Base-by-base conservation (phyloP, 1,140 invertebrate genomes). In the Mamestra configurata region DNA sequence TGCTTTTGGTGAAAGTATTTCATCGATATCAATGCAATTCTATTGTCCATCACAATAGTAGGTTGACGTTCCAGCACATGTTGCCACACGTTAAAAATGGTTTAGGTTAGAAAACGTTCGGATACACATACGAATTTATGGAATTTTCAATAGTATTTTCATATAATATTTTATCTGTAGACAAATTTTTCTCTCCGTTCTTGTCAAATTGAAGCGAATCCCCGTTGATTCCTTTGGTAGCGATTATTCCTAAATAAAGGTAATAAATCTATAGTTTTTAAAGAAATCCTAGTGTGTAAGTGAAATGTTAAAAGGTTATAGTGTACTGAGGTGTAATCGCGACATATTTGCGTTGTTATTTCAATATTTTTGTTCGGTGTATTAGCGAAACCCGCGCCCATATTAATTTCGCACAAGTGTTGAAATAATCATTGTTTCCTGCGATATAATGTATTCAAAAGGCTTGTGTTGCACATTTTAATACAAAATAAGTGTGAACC, bases 211-310 rank as follows among this genome's bases (percentile, higher is more conserved):
- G 43, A 68, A 77, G 73, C 73, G 73, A 55, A 46, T 68, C 49
- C 49, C 49, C 75, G 35, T 55, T 77, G 43, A 53, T 68, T 77
- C 35, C 71, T 22, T 73, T 22, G 22, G 22, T 27, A 68, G 20
- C 61, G 49, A 68, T 15, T 11, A 77, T 77, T 68, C 46, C 53
- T 68, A 66, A 40, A 40, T 37, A 66, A 82, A 75, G 80, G 76
- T 79, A 82, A 75, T 77, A 51, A 81, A 81, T 81, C 76, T 49
- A 22, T n/a, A 66, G 57, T 64, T 55, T 61, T 64, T 40, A 51
- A 18, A 55, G 18, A 53, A 81, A 81, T 81, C 79, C 13, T 77
- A 43, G 20, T 71, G 57, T 66, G 27, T 35, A 77, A 66, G 53
- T 81, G 75, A 15, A 51, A 43, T 64, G 27, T 59, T 64, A 15